These are phyloP conservation scores for Limonius californicus DNA, from an alignment of 1,140 invertebrate genomes.

Conservation along the genomic window DNA sequence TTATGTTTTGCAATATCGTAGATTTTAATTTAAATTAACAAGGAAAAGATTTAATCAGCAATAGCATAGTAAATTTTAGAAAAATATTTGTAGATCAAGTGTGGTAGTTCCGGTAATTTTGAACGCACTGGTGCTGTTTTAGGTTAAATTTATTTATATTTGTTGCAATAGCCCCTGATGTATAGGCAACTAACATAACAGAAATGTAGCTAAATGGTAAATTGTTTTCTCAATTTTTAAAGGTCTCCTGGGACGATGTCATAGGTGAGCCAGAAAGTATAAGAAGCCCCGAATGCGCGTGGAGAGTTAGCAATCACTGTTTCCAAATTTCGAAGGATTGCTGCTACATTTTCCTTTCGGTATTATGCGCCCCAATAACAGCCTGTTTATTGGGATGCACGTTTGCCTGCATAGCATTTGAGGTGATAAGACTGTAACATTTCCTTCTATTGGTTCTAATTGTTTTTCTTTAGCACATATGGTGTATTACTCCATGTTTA, in stretches of 20 bases:
- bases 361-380: conserved; percentile 62
- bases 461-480: conserved; percentile 77
- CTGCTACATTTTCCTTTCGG: conserved; percentile 67
- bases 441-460: conserved; percentile 16
- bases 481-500: conserved; percentile 64
- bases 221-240: conserved; percentile 20
- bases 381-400: conserved; percentile 66
- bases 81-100: too few relatives aligned
- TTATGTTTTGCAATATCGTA: too few relatives aligned
- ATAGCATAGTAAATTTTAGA: too few relatives aligned
- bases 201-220: too few relatives aligned
- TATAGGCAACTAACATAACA: too few relatives aligned
- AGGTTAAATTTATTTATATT: too few relatives aligned
- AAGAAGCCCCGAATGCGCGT: conserved; percentile 69
- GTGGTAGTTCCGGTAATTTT: too few relatives aligned
- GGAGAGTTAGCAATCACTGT: conserved; percentile 66
- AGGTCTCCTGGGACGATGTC: conserved; percentile 75
- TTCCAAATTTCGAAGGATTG: conserved; percentile 64
- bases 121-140: too few relatives aligned
- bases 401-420: conserved; percentile 72
- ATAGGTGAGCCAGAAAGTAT: conserved; percentile 74
- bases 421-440: conserved; percentile 50
- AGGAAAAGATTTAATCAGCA: too few relatives aligned
- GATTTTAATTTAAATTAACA: too few relatives aligned
- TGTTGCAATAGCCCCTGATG: too few relatives aligned